Percentiles rank a stretch among this genome's conserved stretches.
phyloP scores from a whole-genome alignment of 2,113 vertebrate species.

The Spilogale gracilis region DNA sequence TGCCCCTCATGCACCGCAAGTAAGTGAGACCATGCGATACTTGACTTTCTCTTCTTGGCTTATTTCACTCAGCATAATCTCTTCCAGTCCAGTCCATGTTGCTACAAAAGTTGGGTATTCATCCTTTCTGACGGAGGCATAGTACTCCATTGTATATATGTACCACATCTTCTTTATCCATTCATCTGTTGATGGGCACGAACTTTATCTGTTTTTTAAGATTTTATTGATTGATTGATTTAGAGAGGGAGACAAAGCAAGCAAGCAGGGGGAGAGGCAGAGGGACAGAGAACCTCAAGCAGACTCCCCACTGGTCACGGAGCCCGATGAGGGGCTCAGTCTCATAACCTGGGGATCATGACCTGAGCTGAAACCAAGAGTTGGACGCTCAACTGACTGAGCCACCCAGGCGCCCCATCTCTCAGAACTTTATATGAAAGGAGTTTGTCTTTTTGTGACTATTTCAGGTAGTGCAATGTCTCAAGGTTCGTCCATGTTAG shows the following conservation, averaged over 20 bases:
- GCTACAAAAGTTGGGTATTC: too few species aligned
- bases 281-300: neutral
- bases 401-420: neutral
- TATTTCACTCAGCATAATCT: too few species aligned
- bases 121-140: too few species aligned
- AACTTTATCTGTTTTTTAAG: neutral
- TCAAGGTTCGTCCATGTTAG: neutral
- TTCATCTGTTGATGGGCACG: too few species aligned
- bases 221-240: neutral
- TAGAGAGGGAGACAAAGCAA: neutral
- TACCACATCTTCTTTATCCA: too few species aligned
- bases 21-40: too few species aligned
- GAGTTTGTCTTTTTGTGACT: neutral
- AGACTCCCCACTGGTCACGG: neutral
- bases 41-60: too few species aligned
- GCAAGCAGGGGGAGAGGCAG: too few species aligned
- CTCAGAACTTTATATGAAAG: too few species aligned
- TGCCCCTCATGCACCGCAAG: too few species aligned
- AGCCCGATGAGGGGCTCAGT: neutral
- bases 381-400: neutral
- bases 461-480: neutral
- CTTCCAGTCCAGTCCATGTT: too few species aligned
- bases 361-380: neutral
- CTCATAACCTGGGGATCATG: neutral
- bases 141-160: too few species aligned